Evolutionary conservation across 1,140 invertebrate species (phyloP), one percentile per base, ranked within the genome.

Genomic region (Orius laevigatus): DNA sequence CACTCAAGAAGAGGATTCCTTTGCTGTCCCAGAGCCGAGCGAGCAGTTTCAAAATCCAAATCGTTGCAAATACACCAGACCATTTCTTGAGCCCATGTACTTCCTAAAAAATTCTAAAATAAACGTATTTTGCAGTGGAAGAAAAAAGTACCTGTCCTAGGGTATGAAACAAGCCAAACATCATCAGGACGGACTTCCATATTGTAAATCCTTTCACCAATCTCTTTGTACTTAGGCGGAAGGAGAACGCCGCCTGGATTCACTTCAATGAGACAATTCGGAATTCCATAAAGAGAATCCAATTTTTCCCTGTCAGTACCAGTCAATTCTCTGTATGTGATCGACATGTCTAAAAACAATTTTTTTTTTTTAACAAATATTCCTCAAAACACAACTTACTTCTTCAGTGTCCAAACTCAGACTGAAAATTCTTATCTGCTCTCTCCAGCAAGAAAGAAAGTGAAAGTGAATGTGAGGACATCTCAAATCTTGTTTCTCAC

Each of bases 1-100:
- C 61, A 76, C 70, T 77, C 75, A 6, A 77, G 56, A 50, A 74
- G 66, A 10, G 75, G 74, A 52, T 66, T 71, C 41, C 74, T 64
- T 46, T 68, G 34, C 31, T 69, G 71, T 45, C 87, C 70, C n/a
- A 78, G 68, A 16, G 71, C 71, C 58, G 43, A 45, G 11, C 76
- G 73, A 0, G 85, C 81, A 1, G 69, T 72, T 58, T 82, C 74
- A 56, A 79, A 86, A 60, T 92, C 73, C 39, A 84, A 67, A 56
- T 84, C 73, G 59, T 88, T 78, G 4, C 75, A 78, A 20, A 91
- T 75, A 14, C 87, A 69, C 84, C 85, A 91, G 2, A 84, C 71
- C 75, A 91, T 84, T 68, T 92, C 86, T 62, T 88, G 84, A 6
- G 76, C 73, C 85, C 85, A 90, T 2, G 87, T 87, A 33, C 84